Base-by-base conservation (phyloP, 2,797 vertebrate genomes). In the Sitta carolinensis region DNA sequence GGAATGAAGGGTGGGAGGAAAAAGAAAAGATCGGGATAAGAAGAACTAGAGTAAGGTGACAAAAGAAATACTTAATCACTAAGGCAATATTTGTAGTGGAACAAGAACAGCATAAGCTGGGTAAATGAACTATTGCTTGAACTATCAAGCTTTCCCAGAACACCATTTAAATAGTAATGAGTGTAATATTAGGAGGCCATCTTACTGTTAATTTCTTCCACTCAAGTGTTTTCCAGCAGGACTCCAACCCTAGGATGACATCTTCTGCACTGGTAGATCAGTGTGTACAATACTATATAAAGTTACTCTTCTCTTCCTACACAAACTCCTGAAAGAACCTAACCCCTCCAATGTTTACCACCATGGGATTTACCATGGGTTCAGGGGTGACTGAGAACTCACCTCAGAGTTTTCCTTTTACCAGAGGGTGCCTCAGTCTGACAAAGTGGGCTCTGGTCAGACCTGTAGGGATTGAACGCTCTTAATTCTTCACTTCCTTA, bases 301-400 rank as follows among this genome's bases (percentile, higher is more conserved):
- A 74, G 10, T 50, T 23, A 45, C 58, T 74, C 5, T 64, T 84
- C 9, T 61, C 10, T 79, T 69, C 18, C 9, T 21, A 7, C 13
- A 14, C 16, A 22, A n/a, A 47, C 26, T 69, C 16, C 72, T 68
- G 20, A 47, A 77, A 73, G 45, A 85, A 50, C 15, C 9, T 20
- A 75, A 6, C 4, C 12, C 5, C 21, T 55, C 21, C 18, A 30
- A 0, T 34, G 27, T 20, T n/a, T 42, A 5, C 45, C 3, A 1
- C 21, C 38, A 11, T 14, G 17, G 36, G 52, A 62, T 62, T 77
- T 66, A 50, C 43, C 16, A 7, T 0, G 1, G 45, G n/a, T 50
- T 47, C 15, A 32, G 29, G 26, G 15, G 3, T 66, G 18, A 25
- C 11, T 17, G 21, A 50, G 16, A 51, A 40, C 4, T 55, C 29